Evolutionary conservation across 2,888 invertebrate genomes (phyloP).

Genomic region (Parasteatoda lunata): DNA sequence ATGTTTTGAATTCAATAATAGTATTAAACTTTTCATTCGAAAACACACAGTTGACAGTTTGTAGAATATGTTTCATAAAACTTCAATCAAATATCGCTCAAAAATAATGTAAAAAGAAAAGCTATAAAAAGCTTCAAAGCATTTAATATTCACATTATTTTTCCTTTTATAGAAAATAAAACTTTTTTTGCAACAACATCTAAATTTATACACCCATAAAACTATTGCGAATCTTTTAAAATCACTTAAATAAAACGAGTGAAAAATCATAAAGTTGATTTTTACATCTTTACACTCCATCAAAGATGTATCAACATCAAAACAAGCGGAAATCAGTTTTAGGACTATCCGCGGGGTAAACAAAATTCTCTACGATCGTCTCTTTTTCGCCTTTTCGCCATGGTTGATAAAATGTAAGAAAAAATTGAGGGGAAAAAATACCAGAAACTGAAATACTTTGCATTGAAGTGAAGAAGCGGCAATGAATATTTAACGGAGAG

Average conservation of each 20-base stretch:
- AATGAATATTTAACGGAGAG: slow-evolving; percentile 48
- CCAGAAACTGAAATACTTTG: slow-evolving; percentile 32
- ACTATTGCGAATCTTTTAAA: neutral
- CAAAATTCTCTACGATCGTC: slow-evolving; percentile 12
- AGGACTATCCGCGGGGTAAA: neutral
- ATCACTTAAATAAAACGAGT: neutral
- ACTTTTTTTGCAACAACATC: no score
- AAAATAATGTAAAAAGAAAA: no score
- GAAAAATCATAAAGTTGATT: no score
- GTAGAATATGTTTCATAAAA: no score
- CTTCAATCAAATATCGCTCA: no score
- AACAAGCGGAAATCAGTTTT: neutral
- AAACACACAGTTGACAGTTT: no score
- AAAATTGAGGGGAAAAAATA: slow-evolving; percentile 14
- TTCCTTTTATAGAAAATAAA: no score
- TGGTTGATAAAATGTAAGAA: neutral
- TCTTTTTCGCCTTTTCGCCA: neutral
- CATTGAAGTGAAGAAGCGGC: slow-evolving; percentile 32
- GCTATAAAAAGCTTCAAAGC: no score
- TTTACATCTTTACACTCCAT: neutral
- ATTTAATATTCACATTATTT: no score
- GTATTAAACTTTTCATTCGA: no score
- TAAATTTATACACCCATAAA: no score
- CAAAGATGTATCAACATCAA: slow-evolving; percentile 4
- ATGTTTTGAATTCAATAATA: no score